Evolutionary conservation across 2,888 invertebrate species (phyloP), one percentile per base, ranked within the genome.

Genomic region (Platycnemis pennipes): DNA sequence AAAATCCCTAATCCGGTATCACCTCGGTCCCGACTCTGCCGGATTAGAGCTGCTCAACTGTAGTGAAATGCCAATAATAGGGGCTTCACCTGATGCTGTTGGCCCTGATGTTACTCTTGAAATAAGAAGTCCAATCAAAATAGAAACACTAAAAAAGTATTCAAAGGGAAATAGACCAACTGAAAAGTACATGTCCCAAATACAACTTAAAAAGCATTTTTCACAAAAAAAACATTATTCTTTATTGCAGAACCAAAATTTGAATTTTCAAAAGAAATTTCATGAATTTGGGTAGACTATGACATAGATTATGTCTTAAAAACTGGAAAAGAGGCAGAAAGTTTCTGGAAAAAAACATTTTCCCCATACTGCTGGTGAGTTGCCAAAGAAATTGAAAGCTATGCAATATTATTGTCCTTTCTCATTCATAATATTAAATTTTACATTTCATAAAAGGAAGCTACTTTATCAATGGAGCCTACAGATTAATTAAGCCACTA

Each of bases 401-500:
- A 63, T 89, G 77, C 88, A 37, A 56, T 56, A 31, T 63, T 69
- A 94, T 45, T 94, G 91, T 26, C 37, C 91, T 13, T 37, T 94
- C 19, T 49, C 94, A 19, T 53, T 94, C 85, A 87, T 94, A 8
- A 19, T 95, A 42, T 85, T 88, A 31, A 94, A 19, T 56, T 56
- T 56, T 56, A 19, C 56, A 56, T 19, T n/a, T n/a, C n/a, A n/a
- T n/a, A n/a, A n/a, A n/a, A n/a, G 45, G 45, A 42, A 19, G 42
- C 22, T 44, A 19, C 45, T 45, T 44, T 45, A 87, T 87, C 87
- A 44, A 44, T 42, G 87, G 42, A 45, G 87, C 42, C 87, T 87
- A 26, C 11, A 56, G 56, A 56, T 56, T 56, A 42, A 87, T 44
- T 87, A 45, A 87, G 42, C 44, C 42, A 44, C 87, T 26, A 44